Base-by-base conservation (phyloP, 1,140 invertebrate genomes). In the Euura saliciscinereae region DNA sequence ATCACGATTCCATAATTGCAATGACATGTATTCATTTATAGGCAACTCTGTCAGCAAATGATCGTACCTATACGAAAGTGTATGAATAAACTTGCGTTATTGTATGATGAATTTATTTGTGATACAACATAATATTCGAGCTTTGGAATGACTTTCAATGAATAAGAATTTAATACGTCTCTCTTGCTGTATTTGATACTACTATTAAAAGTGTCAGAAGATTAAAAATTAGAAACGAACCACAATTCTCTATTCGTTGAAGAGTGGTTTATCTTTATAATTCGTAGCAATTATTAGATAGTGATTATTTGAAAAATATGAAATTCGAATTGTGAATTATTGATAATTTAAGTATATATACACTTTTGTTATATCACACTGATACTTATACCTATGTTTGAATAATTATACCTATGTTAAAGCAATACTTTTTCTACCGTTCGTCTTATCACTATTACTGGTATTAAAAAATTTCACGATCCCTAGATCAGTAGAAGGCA, bases 11-110 rank as follows among this genome's bases (percentile, higher is more conserved):
- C 68, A 44, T 42, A 66, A 69, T 45, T 44, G 68, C 11, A 69
- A 69, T 44, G 68, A 68, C 51, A 4, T 68, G 13, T 45, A 28
- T 66, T 10, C 67, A 67, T n/a, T 71, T 42, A 67, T 11, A 44
- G 45, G 44, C 46, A 45, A 68, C 59, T 72, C 43, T 7, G 51
- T 59, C 28, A 28, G 51, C 3, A 59, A 59, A 59, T 11, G 10
- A 8, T 8, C 51, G 28, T 1, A 28, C 28, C 28, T 28, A 28
- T 28, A 59, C 51, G 13, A 11, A n/a, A 59, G 13, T 11, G 51
- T 59, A 59, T 59, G 51, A 11, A 8, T 11, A 59, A n/a, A 59
- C 51, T 28, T 28, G 28, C 10, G 51, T 59, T 28, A 28, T 28
- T 59, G 51, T 59, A 59, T 59, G 51, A n/a, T 59, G 51, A 59